Conservation (phyloP, 2,888 invertebrate species). For the Oscheius sp. region DNA sequence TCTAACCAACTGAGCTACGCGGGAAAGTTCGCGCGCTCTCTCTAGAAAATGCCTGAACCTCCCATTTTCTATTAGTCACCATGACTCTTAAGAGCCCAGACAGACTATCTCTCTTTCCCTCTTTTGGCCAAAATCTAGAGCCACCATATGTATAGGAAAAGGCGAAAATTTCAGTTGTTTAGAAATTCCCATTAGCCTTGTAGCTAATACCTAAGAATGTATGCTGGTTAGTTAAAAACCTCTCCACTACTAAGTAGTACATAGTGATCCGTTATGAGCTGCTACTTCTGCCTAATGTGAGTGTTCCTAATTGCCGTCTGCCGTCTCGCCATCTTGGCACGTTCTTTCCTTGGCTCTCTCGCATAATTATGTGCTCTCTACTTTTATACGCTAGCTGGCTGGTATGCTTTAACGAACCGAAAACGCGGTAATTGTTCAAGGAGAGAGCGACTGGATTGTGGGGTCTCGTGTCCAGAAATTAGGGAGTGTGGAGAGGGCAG, state of each 20-base stretch:
- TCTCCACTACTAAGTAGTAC: background rate
- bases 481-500: background rate
- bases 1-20: too few species aligned
- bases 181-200: too few species aligned
- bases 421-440: slow-evolving; percentile 39
- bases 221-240: too few species aligned
- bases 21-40: too few species aligned
- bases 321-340: slow-evolving; percentile 6
- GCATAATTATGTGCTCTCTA: slow-evolving; percentile 28
- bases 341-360: slow-evolving; percentile 21
- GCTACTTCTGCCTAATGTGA: slow-evolving; percentile 16
- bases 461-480: slow-evolving; percentile 17
- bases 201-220: too few species aligned
- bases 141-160: too few species aligned
- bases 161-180: too few species aligned
- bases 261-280: slow-evolving; percentile 22
- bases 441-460: slow-evolving; percentile 22
- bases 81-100: too few species aligned
- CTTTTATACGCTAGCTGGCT: background rate
- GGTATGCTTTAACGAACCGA: slow-evolving; percentile 41
- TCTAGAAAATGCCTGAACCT: too few species aligned
- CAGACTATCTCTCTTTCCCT: too few species aligned
- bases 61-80: too few species aligned
- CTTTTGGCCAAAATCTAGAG: too few species aligned
- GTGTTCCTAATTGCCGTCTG: slow-evolving; percentile 25